Base-by-base conservation (phyloP, 2,797 vertebrate genomes). In the Poeciliopsis gracilis region DNA sequence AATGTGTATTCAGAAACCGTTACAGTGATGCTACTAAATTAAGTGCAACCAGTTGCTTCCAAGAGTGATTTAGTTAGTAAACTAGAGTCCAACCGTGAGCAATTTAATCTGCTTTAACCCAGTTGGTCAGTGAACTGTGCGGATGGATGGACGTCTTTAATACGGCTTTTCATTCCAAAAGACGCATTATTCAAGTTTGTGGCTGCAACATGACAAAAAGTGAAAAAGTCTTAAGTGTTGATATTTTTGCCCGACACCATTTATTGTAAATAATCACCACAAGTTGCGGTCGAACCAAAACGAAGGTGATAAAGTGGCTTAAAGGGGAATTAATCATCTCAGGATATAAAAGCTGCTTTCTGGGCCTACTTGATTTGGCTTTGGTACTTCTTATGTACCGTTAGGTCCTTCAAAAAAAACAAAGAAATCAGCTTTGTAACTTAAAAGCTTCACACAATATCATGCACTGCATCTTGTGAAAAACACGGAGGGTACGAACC, bases 401-500 rank as follows among this genome's bases (percentile, higher is more conserved):
- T 89, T 86, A 91, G 82, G 90, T 94, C 92, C 91, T 87, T 88
- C 73, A 81, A 73, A 80, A 77, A 77, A 69, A 69, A 43, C 75
- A 61, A 84, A 81, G 83, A 80, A 82, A 80, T 36, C 30, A 63
- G 16, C 30, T 63, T 63, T 63, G 36, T 10, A 20, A 63, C 30
- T 33, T 28, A 63, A 36, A 79, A 80, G 78, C 87, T 82, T 86
- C 63, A 84, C 76, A 79, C 80, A 80, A 76, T 80, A 86, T 84
- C 91, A 92, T 93, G 91, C 90, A 90, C 86, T 88, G 87, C 86
- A 80, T 72, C 85, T 87, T 89, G 77, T 87, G 86, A 88, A 86
- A 87, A 88, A 90, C 82, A 89, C 78, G 80, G 81, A 87, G 75
- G 82, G 79, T 76, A 73, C 81, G 43, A 57, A 79, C 82, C 76